Percentiles rank a stretch among this genome's conserved stretches.
Evolutionary conservation across 2,113 vertebrate species (phyloP).

Genomic region (Solea senegalensis): DNA sequence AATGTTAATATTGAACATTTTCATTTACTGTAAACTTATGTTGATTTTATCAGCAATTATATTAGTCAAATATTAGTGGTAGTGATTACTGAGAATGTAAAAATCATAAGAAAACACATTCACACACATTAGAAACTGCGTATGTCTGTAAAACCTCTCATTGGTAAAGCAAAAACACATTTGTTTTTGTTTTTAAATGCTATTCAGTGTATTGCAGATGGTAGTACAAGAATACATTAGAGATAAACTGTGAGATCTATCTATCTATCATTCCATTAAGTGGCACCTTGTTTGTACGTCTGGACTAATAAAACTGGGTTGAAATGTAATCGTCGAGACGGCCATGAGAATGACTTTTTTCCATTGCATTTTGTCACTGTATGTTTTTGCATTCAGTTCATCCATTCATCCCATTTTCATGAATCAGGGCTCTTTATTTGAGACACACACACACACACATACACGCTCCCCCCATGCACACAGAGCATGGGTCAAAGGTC

Average conservation of each 20-base stretch:
- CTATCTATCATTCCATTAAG: conserved; percentile 8
- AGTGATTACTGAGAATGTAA: conserved; percentile 24
- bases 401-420: conserved; percentile 40
- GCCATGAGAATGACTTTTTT: conserved; percentile 32
- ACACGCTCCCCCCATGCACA: conserved; percentile 12
- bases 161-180: too few species aligned
- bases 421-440: conserved; percentile 34
- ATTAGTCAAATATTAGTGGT: conserved; percentile 5
- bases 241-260: conserved; percentile 2
- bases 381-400: conserved; percentile 20
- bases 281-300: not conserved
- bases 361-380: conserved; percentile 21
- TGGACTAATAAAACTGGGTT: conserved; percentile 26
- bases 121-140: conserved; percentile 6
- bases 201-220: conserved; percentile 27
- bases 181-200: conserved; percentile 29
- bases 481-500: conserved; percentile 56
- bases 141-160: not conserved
- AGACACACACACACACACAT: conserved; percentile 9
- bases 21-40: conserved; percentile 17
- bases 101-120: conserved; percentile 18
- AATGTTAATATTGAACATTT: conserved; percentile 3
- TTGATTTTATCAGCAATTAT: conserved; percentile 25
- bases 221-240: conserved; percentile 36
- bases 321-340: conserved; percentile 31